Evolutionary conservation across 2,797 vertebrate species (phyloP), one percentile per base, ranked within the genome.

Genomic region (Hirundo rustica): DNA sequence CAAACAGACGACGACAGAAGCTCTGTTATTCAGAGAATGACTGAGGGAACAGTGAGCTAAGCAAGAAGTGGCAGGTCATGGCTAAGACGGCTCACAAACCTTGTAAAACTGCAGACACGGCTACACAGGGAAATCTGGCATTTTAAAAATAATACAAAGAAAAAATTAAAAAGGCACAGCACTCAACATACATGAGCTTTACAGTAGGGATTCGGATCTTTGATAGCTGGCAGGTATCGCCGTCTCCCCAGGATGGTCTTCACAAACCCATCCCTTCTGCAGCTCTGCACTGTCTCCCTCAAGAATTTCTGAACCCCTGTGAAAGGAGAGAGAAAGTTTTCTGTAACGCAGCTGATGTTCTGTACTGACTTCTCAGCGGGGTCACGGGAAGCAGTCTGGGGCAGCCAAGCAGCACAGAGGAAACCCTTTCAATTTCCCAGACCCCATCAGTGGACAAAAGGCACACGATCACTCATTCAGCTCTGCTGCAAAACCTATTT

Each of bases 201-300:
- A 62, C 97, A 95, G 95, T 99, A 99, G 20, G 96, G 76, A 47
- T 99, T 99, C 74, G 97, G 79, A 68, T 99, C 98, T 44, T 98
- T 98, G 97, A 99, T 99, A 88, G 98, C 98, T 70, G 99, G 98
- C 45, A 99, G 97, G 96, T 99, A 99, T 87, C 99, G 98, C 85
- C 98, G 98, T 25, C 99, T 98, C 61, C 99, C 99, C 96, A 99
- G 98, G 91, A 99, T 98, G 9, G 99, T 99, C 97, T 98, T 98
- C 95, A 99, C 99, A 87, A 98, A 99, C 9, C 99, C 99, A 19
- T 98, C 98, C 96, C 98, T 98, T n/a, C 88, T 93, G 94, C 99
- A 99, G 74, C 96, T 99, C 97, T 98, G 98, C 85, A 99, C 98
- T 0, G 99, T 99, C 81, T 99, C 98, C 95, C 60, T 98, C 91